Conservation (phyloP, 1,140 invertebrate genomes). For the Onthophagus taurus region DNA sequence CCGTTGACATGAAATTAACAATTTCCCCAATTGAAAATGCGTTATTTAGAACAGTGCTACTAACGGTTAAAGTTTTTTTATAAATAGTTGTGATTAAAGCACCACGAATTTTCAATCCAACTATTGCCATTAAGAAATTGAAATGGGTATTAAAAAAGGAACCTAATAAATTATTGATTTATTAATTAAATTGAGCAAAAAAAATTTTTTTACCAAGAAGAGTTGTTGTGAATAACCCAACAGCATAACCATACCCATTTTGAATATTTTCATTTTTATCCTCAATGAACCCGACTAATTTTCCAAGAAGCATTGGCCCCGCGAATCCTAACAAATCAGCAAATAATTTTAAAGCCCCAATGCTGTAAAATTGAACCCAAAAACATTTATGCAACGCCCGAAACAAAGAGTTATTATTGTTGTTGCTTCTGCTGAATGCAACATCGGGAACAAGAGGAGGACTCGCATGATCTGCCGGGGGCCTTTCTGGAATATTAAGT, state of each 20-base stretch:
- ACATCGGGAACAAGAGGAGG: conserved; percentile 10
- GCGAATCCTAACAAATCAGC: conserved; percentile 77
- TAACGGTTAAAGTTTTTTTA: conserved; percentile 65
- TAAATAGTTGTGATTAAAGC: conserved; percentile 80
- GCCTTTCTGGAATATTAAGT: too few species aligned
- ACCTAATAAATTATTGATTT: conserved; percentile 36
- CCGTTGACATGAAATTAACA: conserved; percentile 94
- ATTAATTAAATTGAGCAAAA: conserved; percentile 6
- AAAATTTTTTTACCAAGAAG: conserved; percentile 45
- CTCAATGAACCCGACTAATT: conserved; percentile 73
- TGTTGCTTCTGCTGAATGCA: conserved; percentile 1
- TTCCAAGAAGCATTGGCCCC: conserved; percentile 80
- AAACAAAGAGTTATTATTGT: conserved; percentile 54
- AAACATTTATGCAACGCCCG: conserved; percentile 72
- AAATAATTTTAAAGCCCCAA: conserved; percentile 80
- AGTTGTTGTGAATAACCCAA: conserved; percentile 55
- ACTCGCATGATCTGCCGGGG: background rate
- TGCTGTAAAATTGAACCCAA: conserved; percentile 77
- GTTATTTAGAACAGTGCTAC: conserved; percentile 42
- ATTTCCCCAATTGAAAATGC: conserved; percentile 76
- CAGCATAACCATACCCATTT: conserved; percentile 73
- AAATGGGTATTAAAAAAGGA: conserved; percentile 82
- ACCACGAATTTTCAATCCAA: conserved; percentile 79
- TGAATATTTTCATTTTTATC: conserved; percentile 53
- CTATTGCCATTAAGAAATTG: conserved; percentile 75